Evolutionary conservation across 2,797 vertebrate species (phyloP), one percentile per base, ranked within the genome.

Genomic region (Squalus acanthias): DNA sequence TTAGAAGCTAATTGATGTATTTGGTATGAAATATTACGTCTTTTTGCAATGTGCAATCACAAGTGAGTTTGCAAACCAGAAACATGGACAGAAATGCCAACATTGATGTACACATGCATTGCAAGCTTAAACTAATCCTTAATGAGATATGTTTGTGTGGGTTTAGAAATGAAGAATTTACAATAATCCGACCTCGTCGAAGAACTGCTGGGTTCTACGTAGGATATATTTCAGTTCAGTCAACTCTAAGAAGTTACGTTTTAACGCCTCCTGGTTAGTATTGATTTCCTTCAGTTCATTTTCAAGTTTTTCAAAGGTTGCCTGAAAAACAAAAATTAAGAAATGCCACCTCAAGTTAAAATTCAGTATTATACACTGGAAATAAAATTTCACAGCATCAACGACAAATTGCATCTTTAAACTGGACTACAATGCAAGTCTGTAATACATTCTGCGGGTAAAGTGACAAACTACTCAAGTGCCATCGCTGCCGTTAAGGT

Each of bases 231-330:
- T 99, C 97, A 99, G 98, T 97, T 99, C 99, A 0, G 99, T 99
- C 97, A 99, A 97, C 97, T 99, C 99, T 97, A 99, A 97, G 97
- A 99, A 99, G 97, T 99, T 99, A 97, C 98, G 99, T 98, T 99
- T 99, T 96, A 99, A 97, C 26, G 99, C 99, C 96, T 99, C 99
- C 97, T 99, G 99, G 97, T 99, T 99, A 50, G 99, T 99, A 97
- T 99, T 99, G 97, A 99, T 99, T 98, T 99, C 99, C 96, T 99
- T 99, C 96, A 99, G 98, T 92, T 99, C 99, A 17, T 99, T 99
- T 97, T 99, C 99, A 95, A 99, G 99, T 97, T 99, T 99, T 97
- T 99, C 99, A 97, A 99, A 99, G 79, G 99, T 99, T 97, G 99
- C 99, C 99, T 99, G 97, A 46, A 88, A 94, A 92, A 0, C 24